Evolutionary conservation across 2,113 vertebrate genomes (phyloP).

Genomic region (Psephotus haematonotus): DNA sequence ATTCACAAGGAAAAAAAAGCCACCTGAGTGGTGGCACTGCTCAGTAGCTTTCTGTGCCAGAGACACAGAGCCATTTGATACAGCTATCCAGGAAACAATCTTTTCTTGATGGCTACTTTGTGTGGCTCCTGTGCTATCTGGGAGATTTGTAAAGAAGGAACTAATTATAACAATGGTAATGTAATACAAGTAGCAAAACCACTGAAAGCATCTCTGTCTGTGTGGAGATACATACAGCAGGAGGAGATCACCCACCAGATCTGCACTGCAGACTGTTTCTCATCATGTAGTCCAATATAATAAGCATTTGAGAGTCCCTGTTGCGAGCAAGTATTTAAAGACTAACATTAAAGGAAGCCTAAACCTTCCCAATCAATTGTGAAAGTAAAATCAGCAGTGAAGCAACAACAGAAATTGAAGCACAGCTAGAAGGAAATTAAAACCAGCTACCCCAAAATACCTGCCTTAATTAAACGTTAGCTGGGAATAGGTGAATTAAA

Average conservation of each 20-base stretch:
- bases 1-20: background rate
- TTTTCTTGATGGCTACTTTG: background rate
- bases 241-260: background rate
- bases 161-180: background rate
- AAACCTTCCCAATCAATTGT: conserved; percentile 28
- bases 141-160: background rate
- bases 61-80: background rate
- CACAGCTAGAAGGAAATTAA: conserved; percentile 33
- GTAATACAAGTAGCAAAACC: background rate
- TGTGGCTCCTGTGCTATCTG: background rate
- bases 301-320: background rate
- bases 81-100: background rate
- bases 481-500: background rate
- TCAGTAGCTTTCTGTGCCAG: background rate
- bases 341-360: conserved; percentile 13
- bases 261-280: background rate
- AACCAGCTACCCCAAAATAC: conserved; percentile 6
- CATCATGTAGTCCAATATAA: background rate
- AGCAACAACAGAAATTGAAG: conserved; percentile 21
- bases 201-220: background rate
- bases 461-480: conserved; percentile 10
- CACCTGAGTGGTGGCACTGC: background rate
- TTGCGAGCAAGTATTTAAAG: background rate
- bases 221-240: background rate
- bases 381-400: conserved; percentile 25